Evolutionary conservation across 2,113 vertebrate genomes (phyloP).

Genomic region (Cheirogaleus medius): DNA sequence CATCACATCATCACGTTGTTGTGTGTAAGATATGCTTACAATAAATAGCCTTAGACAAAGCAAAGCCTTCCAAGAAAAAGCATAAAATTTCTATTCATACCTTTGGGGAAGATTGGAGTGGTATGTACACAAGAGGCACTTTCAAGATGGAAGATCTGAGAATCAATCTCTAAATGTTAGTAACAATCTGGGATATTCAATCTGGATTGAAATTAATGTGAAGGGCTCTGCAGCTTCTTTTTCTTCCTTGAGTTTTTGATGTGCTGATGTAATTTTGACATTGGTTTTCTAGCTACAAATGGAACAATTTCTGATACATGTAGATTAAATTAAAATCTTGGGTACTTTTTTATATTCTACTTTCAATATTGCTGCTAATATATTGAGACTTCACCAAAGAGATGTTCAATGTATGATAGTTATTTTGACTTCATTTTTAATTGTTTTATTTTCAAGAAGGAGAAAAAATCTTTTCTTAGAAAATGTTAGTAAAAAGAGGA

Average conservation of each 20-base stretch:
- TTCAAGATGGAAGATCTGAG: not conserved
- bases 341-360: conserved; percentile 54
- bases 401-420: not conserved
- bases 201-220: not conserved
- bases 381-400: conserved; percentile 70
- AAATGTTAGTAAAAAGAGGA: conserved; percentile 42
- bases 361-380: conserved; percentile 55
- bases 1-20: not conserved
- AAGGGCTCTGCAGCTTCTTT: not conserved
- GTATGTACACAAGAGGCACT: not conserved
- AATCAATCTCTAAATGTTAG: not conserved
- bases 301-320: conserved; percentile 45
- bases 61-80: not conserved
- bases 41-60: not conserved
- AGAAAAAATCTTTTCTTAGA: not conserved
- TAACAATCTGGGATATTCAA: not conserved
- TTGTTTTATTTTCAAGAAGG: conserved; percentile 69
- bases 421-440: conserved; percentile 11
- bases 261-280: not conserved
- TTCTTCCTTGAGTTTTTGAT: not conserved
- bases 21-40: not conserved
- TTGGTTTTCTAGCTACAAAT: conserved; percentile 26
- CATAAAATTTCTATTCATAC: not conserved
- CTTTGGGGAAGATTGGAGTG: not conserved
- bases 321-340: not conserved